A percentile compares a stretch with the other conserved stretches of the same genome.
Conservation (phyloP, 1,140 invertebrate species). For the Battus philenor region DNA sequence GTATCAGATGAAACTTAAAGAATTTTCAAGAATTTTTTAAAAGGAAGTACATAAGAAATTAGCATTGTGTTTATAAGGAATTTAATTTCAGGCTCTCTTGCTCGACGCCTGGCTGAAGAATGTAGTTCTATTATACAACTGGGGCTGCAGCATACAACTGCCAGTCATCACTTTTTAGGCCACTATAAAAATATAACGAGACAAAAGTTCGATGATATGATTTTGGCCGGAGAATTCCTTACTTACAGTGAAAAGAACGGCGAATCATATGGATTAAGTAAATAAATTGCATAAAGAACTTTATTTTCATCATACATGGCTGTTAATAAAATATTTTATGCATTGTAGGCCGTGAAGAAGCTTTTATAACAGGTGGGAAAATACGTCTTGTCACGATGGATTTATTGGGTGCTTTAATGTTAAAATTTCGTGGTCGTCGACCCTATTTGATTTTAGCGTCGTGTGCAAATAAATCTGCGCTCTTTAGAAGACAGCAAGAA, state of each 20-base stretch:
- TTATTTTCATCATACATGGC: no score
- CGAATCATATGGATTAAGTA: constrained; percentile 66
- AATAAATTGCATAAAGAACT: neutral
- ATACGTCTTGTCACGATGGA: constrained; percentile 56
- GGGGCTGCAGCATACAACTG: constrained; percentile 53
- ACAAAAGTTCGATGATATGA: constrained; percentile 58
- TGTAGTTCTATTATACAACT: constrained; percentile 44
- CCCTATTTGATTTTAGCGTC: constrained; percentile 53
- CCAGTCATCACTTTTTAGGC: constrained; percentile 29
- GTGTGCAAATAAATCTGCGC: constrained; percentile 29
- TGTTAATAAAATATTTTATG: no score
- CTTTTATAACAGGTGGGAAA: constrained; percentile 47
- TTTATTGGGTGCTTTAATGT: constrained; percentile 52
- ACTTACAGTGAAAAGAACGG: constrained; percentile 60
- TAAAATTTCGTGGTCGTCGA: constrained; percentile 48
- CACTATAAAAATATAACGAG: constrained; percentile 46
- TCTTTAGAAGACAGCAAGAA: constrained; percentile 33
- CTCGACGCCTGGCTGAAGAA: constrained; percentile 43
- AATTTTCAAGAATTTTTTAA: no score
- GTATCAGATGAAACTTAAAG: no score
- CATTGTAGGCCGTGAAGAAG: constrained; percentile 52
- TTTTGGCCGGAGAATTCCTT: constrained; percentile 56
- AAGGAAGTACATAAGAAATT: no score
- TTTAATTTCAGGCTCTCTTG: constrained; percentile 39
- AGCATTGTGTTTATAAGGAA: no score